Base-by-base conservation (phyloP, 2,797 vertebrate species). In the Cynopterus sphinx region DNA sequence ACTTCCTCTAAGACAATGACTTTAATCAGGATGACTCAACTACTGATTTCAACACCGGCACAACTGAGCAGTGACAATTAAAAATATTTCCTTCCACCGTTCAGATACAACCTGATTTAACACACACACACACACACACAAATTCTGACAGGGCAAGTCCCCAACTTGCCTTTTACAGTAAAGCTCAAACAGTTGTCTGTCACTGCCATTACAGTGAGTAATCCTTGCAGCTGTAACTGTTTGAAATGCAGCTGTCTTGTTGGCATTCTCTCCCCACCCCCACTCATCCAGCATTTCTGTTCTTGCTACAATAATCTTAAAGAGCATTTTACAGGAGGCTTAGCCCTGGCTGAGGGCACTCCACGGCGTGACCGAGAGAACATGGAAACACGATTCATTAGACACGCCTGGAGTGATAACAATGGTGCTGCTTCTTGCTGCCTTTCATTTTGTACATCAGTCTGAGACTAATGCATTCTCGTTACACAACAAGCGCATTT, bases 351-450 rank as follows among this genome's bases (percentile, higher is more conserved):
- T 86, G 21, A 97, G 96, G 97, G 97, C 97, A 85, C 97, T 97
- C 89, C 6, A 49, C 43, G 11, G 97, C 95, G 3, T 95, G 97
- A 98, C 97, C 81, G 2, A 87, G 92, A 96, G 97, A 97, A 98
- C 96, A 90, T 43, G 91, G 97, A 94, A 98, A 97, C 97, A 96
- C 77, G 59, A 98, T 91, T 96, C 98, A 98, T 98, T 97, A 97
- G 98, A 96, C 96, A 96, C 81, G 98, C 97, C 96, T 96, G 96
- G 96, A 96, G 97, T 81, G 97, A 13, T 53, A 96, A 97, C 97
- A 98, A 97, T 88, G 91, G 95, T 91, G 73, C 94, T 8, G 81
- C 97, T 97, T 61, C 96, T 96, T 33, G 84, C 95, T 90, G 97
- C 97, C 97, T 98, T 96, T 97, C 98, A 75, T 41, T 93, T 77